A percentile compares a stretch with the other conserved stretches of the same genome.
Conservation (phyloP, 2,113 vertebrate species). For the Haemorhous mexicanus region DNA sequence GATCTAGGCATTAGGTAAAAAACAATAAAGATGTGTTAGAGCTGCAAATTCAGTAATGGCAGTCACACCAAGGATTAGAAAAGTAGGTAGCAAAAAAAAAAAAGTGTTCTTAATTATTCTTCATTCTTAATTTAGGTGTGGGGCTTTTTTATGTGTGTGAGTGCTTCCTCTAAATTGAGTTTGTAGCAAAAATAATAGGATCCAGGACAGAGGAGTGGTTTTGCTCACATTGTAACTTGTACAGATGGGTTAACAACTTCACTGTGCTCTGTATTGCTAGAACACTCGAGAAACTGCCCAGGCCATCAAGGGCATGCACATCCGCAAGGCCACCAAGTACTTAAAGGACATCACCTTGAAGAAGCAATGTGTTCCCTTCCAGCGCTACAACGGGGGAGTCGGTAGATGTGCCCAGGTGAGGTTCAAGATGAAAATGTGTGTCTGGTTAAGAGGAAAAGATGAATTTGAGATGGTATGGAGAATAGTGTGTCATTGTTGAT, state of each 20-base stretch:
- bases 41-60: not conserved
- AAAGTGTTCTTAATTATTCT: not conserved
- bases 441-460: not conserved
- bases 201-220: not conserved
- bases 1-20: not conserved
- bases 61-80: not conserved
- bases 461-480: not conserved
- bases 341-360: constrained; percentile 86
- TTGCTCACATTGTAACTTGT: not conserved
- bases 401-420: constrained; percentile 93
- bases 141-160: not conserved
- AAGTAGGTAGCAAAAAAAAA: not conserved
- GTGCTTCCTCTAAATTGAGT: not conserved
- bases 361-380: constrained; percentile 94
- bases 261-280: constrained; percentile 49
- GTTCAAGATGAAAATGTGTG: not conserved
- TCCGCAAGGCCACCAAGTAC: constrained; percentile 95
- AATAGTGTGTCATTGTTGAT: not conserved
- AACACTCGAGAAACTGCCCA: constrained; percentile 96
- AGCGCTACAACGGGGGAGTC: constrained; percentile 92
- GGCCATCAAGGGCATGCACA: constrained; percentile 98
- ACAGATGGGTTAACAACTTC: not conserved
- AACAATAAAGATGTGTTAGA: not conserved
- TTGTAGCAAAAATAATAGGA: not conserved
- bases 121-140: not conserved